Conservation (phyloP, 2,888 invertebrate species). For the Xylocampa areola region DNA sequence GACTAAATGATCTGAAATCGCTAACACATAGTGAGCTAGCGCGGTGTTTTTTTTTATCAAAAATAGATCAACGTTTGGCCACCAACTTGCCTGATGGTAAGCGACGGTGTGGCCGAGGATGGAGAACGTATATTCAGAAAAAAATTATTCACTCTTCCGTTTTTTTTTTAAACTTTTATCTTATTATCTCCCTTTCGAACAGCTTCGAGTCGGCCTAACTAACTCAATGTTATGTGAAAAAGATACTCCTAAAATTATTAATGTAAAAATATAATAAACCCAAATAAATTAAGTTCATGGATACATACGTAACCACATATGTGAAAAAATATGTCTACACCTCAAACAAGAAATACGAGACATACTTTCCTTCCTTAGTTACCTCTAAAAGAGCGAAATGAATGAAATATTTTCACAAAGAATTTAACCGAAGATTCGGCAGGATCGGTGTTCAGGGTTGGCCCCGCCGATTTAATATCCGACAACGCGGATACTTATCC, state of each 20-base stretch:
- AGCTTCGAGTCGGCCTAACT: too few relatives aligned
- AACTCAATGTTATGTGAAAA: too few relatives aligned
- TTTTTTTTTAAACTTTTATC: too few relatives aligned
- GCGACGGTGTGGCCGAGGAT: too few relatives aligned
- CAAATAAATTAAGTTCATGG: not conserved
- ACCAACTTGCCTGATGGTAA: too few relatives aligned
- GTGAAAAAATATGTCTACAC: not conserved
- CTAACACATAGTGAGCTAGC: too few relatives aligned
- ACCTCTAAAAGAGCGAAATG: conserved; percentile 38
- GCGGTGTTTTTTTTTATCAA: too few relatives aligned
- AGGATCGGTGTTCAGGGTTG: conserved; percentile 12
- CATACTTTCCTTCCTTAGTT: conserved; percentile 38
- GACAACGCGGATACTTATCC: conserved; percentile 12
- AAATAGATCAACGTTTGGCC: too few relatives aligned
- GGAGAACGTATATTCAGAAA: too few relatives aligned
- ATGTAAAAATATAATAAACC: not conserved
- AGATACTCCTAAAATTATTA: not conserved
- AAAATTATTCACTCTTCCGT: too few relatives aligned
- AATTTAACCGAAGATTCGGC: conserved; percentile 47
- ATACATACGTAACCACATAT: not conserved
- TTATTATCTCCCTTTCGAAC: too few relatives aligned
- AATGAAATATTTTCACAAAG: conserved; percentile 53
- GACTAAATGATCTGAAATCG: not conserved
- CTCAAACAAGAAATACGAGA: conserved; percentile 23
- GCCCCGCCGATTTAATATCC: too few relatives aligned